Evolutionary conservation across 2,113 vertebrate genomes (phyloP).

Genomic region (Gopherus evgoodei): DNA sequence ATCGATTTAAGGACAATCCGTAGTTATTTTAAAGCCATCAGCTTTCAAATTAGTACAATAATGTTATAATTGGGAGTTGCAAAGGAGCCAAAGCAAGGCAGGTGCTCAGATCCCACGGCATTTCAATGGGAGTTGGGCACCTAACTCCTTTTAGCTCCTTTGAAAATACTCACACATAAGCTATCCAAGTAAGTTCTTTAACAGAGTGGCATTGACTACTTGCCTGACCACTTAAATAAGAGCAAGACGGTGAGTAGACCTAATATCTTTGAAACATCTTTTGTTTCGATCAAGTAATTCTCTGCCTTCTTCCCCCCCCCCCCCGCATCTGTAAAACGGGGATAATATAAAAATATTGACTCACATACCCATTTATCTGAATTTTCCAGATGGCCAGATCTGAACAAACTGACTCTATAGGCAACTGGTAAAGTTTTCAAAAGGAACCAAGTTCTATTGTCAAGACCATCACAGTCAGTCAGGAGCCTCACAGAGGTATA

Average conservation of each 20-base stretch:
- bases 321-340: neutral
- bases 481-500: neutral
- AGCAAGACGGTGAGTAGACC: neutral
- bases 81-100: neutral
- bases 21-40: neutral
- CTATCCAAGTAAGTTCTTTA: neutral
- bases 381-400: neutral
- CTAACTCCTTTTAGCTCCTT: neutral
- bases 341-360: neutral
- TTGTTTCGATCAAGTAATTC: neutral
- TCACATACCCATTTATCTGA: fast-evolving
- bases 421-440: neutral
- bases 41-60: neutral
- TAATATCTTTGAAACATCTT: neutral
- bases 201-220: neutral
- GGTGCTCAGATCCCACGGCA: neutral
- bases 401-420: neutral
- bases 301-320: neutral
- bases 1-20: neutral
- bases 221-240: neutral
- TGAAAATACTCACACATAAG: neutral
- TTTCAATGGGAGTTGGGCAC: neutral
- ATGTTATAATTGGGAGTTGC: neutral
- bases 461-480: neutral
- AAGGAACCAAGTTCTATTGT: neutral